phyloP scores from a whole-genome alignment of 2,797 vertebrate species.

The Danio aesculapii region DNA sequence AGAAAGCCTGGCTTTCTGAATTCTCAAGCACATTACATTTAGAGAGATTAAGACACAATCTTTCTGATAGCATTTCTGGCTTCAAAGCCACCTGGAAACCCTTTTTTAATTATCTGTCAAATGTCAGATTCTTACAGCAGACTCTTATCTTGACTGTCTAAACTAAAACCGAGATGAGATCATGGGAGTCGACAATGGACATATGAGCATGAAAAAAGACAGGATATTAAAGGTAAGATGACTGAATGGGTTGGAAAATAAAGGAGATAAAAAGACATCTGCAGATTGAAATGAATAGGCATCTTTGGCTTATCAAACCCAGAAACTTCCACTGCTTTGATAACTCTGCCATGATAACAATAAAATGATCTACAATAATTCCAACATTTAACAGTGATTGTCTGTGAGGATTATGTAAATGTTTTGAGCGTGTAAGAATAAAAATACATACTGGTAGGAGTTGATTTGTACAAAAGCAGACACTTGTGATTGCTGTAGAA shows the following conservation, averaged over 20 bases:
- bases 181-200: neutral
- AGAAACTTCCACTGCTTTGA: neutral
- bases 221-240: conserved; percentile 15
- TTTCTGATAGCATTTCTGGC: no score
- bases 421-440: neutral
- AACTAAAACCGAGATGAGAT: conserved; percentile 11
- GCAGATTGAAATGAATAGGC: neutral
- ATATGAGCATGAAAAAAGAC: neutral
- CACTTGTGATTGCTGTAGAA: neutral
- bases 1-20: no score
- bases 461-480: conserved; percentile 1
- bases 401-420: neutral
- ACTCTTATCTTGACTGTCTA: neutral
- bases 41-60: no score
- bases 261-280: neutral
- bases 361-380: neutral
- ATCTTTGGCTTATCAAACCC: neutral
- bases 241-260: neutral
- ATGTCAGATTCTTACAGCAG: neutral
- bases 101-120: no score
- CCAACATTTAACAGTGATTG: neutral
- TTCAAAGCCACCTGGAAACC: no score
- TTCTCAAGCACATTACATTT: no score
- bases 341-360: neutral
- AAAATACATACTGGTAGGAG: neutral